Evolutionary conservation across 2,888 invertebrate species (phyloP).

Genomic region (Cremastobaeus sp.): DNA sequence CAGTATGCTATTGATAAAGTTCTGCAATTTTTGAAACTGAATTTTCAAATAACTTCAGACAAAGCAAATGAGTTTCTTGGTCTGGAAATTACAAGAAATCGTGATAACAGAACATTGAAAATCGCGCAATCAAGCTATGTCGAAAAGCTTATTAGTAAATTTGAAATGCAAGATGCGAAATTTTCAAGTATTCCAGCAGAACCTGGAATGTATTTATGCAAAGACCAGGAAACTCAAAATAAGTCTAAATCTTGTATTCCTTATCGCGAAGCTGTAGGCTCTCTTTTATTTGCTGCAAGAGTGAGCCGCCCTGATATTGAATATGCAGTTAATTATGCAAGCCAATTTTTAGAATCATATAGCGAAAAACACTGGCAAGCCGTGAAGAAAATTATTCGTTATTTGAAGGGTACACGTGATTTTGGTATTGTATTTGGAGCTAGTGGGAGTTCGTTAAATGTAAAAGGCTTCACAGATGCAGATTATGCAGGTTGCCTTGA

Average conservation of each 20-base stretch:
- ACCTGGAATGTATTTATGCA: background rate
- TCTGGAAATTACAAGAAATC: conserved; percentile 47
- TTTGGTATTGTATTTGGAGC: conserved; percentile 2
- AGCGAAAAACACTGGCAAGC: conserved; percentile 5
- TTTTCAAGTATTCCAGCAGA: conserved; percentile 16
- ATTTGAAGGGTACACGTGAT: conserved; percentile 10
- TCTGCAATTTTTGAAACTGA: conserved; percentile 2
- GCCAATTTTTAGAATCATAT: background rate
- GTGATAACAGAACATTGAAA: conserved; percentile 35
- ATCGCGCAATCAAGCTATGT: conserved; percentile 15
- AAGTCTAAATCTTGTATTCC: background rate
- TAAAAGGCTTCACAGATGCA: conserved; percentile 42
- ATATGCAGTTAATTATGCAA: conserved; percentile 8
- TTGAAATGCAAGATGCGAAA: conserved; percentile 32
- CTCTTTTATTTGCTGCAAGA: conserved; percentile 4
- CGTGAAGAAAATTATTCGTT: conserved; percentile 3
- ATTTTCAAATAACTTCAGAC: conserved; percentile 50
- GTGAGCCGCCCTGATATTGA: conserved; percentile 14
- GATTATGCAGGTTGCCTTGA: conserved; percentile 50
- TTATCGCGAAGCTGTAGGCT: conserved; percentile 8
- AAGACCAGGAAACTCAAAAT: background rate
- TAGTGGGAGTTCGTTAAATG: background rate
- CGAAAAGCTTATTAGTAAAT: conserved; percentile 17
- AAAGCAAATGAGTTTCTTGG: conserved; percentile 42
- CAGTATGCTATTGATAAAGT: background rate